Evolutionary conservation across 2,797 vertebrate species (phyloP).

Genomic region (Malurus leucopterus): DNA sequence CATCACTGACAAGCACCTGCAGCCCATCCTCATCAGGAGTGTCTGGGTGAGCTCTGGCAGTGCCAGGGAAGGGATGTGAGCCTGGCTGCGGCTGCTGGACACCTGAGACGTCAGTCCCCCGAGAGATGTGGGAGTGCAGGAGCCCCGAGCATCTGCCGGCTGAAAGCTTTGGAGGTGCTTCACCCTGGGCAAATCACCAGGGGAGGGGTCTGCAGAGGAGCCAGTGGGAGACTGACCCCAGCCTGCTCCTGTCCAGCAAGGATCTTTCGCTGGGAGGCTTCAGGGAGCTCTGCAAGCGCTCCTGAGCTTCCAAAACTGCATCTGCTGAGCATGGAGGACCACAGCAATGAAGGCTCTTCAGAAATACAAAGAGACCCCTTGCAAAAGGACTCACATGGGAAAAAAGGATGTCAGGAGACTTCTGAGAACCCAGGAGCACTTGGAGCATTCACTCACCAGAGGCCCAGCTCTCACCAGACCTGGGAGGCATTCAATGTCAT

Average conservation of each 20-base stretch:
- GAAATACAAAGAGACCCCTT: not conserved
- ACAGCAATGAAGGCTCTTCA: not conserved
- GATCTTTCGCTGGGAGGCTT: not conserved
- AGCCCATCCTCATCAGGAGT: not conserved
- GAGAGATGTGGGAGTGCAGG: accelerated
- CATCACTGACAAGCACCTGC: not conserved
- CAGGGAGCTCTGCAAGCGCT: not conserved
- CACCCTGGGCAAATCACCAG: accelerated
- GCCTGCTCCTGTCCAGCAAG: not conserved
- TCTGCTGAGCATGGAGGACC: not conserved
- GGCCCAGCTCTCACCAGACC: not conserved
- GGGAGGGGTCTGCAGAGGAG: not conserved
- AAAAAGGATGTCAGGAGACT: not conserved
- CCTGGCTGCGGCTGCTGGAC: not conserved
- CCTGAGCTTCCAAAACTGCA: not conserved
- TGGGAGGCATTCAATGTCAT: not conserved
- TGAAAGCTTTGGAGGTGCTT: not conserved
- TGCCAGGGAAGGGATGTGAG: not conserved
- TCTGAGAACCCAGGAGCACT: not conserved
- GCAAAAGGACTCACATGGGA: not conserved
- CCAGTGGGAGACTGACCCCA: not conserved
- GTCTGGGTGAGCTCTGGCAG: not conserved
- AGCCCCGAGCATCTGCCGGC: not conserved
- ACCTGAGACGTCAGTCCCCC: not conserved
- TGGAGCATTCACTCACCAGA: accelerated